Evolutionary conservation across 2,113 vertebrate species (phyloP), one percentile per base, ranked within the genome.

Genomic region (Ptilonorhynchus violaceus): DNA sequence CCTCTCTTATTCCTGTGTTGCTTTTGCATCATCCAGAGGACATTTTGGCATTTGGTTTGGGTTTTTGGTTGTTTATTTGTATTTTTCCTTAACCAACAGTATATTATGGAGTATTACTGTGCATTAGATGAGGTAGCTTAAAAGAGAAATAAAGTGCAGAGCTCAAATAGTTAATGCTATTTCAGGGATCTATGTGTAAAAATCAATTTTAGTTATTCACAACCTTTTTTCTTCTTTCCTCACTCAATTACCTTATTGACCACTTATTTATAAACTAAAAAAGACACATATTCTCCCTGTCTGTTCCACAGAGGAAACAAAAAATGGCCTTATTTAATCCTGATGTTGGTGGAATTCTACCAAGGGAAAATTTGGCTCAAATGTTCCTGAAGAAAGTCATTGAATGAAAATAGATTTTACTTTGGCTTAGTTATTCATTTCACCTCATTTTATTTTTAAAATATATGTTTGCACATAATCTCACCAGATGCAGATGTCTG

Each of bases 161-260:
- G 10, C 64, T 88, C 35, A 84, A 82, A 87, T 19, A 86, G 88
- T 96, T 97, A 97, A 93, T 68, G 80, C 68, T 89, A 20, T 67
- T 95, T 95, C 49, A 66, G 55, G 49, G 53, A 92, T 66, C 53
- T 92, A 17, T 83, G 91, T 50, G 66, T 81, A 75, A 96, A 97
- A 96, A 97, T 97, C 96, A 96, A 96, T 97, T 97, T 83, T 90
- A 83, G 64, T 94, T 97, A 92, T 96, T 97, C 86, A 74, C 92
- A 97, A 93, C 59, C 70, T 96, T 93, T 96, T 93, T 95, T 63
- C 62, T 74, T 91, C 74, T 96, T 94, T 98, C 86, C 62, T 94
- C 95, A 97, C 94, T 96, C 97, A 97, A 81, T 97, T 98, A 97
- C 93, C 83, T 97, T 97, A 97, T 97, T 97, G 97, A 97, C 85